Percentiles rank a stretch among this genome's conserved stretches.
Conservation (phyloP, 2,888 invertebrate species). For the Cephalotes varians region DNA sequence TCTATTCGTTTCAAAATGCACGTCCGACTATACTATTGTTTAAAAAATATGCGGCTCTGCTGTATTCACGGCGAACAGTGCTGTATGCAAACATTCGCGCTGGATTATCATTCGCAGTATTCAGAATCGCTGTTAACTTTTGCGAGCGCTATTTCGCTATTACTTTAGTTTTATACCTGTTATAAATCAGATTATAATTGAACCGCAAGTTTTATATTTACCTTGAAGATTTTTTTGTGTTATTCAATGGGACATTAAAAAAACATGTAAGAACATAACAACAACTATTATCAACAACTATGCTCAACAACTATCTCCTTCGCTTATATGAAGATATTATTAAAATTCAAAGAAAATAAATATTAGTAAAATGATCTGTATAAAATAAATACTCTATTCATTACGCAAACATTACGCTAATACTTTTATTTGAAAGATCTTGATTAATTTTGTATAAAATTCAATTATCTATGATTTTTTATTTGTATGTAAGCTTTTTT, state of each 20-base stretch:
- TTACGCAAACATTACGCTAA: background rate
- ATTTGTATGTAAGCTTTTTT: too few species aligned
- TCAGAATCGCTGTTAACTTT: slow-evolving; percentile 38
- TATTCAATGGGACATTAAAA: background rate
- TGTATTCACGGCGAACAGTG: slow-evolving; percentile 15
- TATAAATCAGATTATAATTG: slow-evolving; percentile 31
- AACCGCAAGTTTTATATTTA: slow-evolving; percentile 23
- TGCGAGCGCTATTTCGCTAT: slow-evolving; percentile 1
- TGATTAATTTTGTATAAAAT: background rate
- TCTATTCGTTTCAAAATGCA: slow-evolving; percentile 50
- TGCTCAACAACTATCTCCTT: background rate
- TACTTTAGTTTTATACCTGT: slow-evolving; percentile 17
- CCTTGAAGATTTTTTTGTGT: slow-evolving; percentile 7
- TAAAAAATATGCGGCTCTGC: slow-evolving; percentile 44
- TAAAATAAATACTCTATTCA: background rate
- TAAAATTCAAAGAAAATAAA: background rate
- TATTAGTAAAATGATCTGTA: background rate
- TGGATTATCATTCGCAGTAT: slow-evolving; percentile 38
- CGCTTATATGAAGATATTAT: background rate
- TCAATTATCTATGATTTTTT: background rate
- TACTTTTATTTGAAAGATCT: background rate
- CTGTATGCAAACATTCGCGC: slow-evolving; percentile 23
- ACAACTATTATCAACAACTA: too few species aligned
- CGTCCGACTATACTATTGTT: slow-evolving; percentile 49
- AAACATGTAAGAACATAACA: background rate